Percentiles rank a stretch among this genome's conserved stretches.
Conservation (phyloP, 2,113 vertebrate species). For the Heterotilapia buettikoferi region DNA sequence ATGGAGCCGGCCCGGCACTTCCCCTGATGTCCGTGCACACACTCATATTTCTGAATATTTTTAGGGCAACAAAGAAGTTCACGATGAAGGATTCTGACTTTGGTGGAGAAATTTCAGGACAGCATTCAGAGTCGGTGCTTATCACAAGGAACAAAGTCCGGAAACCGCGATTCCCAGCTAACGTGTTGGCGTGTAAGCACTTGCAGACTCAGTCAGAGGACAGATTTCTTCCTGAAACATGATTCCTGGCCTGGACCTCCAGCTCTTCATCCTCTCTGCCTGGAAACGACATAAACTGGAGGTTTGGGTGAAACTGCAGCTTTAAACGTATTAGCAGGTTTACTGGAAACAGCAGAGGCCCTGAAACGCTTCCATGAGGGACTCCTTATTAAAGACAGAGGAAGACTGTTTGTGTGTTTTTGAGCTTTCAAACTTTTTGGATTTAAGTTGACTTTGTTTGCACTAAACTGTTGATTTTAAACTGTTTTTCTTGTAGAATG, state of each 20-base stretch:
- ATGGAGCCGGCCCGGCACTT: not conserved
- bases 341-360: not conserved
- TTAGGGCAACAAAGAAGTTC: not conserved
- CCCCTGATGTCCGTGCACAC: not conserved
- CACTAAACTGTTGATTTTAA: not conserved
- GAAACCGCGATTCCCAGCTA: not conserved
- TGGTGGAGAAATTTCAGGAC: not conserved
- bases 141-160: not conserved
- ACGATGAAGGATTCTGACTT: not conserved
- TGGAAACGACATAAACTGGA: not conserved
- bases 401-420: not conserved
- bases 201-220: not conserved
- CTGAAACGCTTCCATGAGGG: not conserved
- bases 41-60: not conserved
- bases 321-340: not conserved
- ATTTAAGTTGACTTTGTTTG: not conserved
- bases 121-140: fast-evolving
- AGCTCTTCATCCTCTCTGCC: not conserved
- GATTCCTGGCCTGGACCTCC: not conserved
- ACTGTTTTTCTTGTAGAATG: not conserved
- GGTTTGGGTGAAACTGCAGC: not conserved
- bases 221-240: not conserved
- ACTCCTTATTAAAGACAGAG: not conserved
- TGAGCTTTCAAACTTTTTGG: not conserved
- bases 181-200: not conserved